Percentiles rank a stretch among this genome's conserved stretches.
Conservation (phyloP, 2,797 vertebrate species). For the Dallia pectoralis region DNA sequence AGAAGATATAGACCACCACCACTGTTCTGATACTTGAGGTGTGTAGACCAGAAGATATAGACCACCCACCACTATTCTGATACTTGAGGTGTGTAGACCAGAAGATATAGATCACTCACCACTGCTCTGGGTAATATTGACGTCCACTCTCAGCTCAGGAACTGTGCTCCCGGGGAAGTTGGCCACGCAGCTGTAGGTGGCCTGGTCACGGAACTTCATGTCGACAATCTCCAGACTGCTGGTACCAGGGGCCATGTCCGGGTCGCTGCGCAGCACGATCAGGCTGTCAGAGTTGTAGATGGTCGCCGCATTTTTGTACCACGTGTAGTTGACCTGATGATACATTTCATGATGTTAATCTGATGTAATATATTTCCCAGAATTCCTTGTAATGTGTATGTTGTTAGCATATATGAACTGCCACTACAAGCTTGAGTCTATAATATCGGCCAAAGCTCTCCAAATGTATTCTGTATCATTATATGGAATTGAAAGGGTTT, state of each 20-base stretch:
- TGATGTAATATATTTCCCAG: neutral
- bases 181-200: slow-evolving; percentile 90
- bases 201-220: slow-evolving; percentile 94
- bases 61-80: no score
- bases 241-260: slow-evolving; percentile 89
- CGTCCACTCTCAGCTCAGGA: slow-evolving; percentile 87
- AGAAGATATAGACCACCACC: no score
- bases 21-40: no score
- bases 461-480: neutral
- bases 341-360: neutral
- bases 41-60: no score
- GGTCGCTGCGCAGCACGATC: slow-evolving; percentile 90
- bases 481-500: neutral
- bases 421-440: neutral
- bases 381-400: neutral
- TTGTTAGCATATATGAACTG: neutral
- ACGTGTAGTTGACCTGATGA: slow-evolving; percentile 88
- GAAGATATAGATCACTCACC: slow-evolving; percentile 71
- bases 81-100: neutral
- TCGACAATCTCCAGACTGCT: slow-evolving; percentile 97
- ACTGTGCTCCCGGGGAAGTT: slow-evolving; percentile 87
- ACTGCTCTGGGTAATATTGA: slow-evolving; percentile 97
- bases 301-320: slow-evolving; percentile 90
- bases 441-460: neutral
- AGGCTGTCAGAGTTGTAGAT: slow-evolving; percentile 86